Conservation (phyloP, 2,113 vertebrate genomes). For the Bos javanicus region DNA sequence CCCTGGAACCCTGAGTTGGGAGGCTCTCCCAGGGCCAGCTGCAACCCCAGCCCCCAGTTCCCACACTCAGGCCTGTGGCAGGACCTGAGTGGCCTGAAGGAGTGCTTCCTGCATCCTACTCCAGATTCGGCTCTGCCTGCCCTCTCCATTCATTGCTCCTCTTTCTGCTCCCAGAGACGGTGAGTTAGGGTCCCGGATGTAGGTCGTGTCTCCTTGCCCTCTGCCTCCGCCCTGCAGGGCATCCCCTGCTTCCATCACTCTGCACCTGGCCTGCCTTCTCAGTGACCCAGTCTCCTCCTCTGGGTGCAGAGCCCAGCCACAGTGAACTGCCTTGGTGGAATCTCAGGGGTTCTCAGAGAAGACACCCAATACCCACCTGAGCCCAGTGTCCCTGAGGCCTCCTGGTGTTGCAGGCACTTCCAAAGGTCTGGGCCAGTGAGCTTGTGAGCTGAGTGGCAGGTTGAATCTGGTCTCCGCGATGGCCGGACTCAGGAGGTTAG, state of each 20-base stretch:
- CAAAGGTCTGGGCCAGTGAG: not conserved
- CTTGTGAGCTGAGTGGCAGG: not conserved
- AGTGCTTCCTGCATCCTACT: fast-evolving
- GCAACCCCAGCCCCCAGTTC: not conserved
- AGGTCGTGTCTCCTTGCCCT: not conserved
- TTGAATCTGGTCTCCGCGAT: not conserved
- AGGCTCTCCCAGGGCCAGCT: not conserved
- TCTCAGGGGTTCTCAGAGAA: not conserved
- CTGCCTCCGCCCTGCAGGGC: not conserved
- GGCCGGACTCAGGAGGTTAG: not conserved
- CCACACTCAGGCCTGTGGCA: too few relatives aligned
- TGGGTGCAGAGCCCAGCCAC: not conserved
- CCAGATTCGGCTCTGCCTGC: not conserved
- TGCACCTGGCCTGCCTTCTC: not conserved
- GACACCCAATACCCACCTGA: not conserved
- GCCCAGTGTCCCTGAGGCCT: not conserved
- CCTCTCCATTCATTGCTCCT: not conserved
- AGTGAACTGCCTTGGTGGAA: not conserved
- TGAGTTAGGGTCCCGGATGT: not conserved
- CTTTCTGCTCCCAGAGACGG: not conserved
- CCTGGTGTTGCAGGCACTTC: not conserved
- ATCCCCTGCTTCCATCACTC: not conserved
- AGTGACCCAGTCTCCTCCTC: not conserved
- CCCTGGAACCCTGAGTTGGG: not conserved
- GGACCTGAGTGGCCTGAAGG: not conserved